Base-by-base conservation (phyloP, 2,888 invertebrate species). In the Stenodera caucasica region DNA sequence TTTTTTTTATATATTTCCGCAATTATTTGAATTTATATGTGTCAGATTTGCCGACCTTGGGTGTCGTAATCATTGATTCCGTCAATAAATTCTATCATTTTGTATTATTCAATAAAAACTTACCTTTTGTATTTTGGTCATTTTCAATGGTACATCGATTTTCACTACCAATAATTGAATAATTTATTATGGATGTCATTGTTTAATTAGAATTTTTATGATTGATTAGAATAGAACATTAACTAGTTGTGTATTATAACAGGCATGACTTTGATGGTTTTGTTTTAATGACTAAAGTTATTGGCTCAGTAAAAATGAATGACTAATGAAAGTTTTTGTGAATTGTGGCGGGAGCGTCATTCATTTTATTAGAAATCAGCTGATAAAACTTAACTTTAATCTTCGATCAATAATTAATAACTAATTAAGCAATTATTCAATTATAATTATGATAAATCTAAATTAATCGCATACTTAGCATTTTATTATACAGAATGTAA, bases 111-210 rank as follows among this genome's bases (percentile, higher is more conserved):
- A 52, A 52, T 18, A 12, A n/a, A 32, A 29, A 32, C 52, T 33
- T 2, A 18, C 33, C 52, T 21, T 15, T 15, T 23, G 30, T 52
- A 6, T 32, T 14, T 52, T 32, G 4, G n/a, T 29, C 32, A 52
- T 52, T 26, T 32, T 50, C 26, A 8, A 50, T 30, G 15, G 3
- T 26, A 26, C 26, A n/a, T 26, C 29, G 50, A n/a, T 1, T 50
- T 50, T 52, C 52, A 6, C 7, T 14, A 21, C 52, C 52, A 7
- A 52, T 52, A 23, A 52, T 14, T 14, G 52, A 52, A 52, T 52
- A 52, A 29, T 33, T 15, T 15, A 18, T 11, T 21, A 11, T 15
- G 14, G 52, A 52, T 9, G 52, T 6, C 52, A 52, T 52, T 52
- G 15, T 52, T 33, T 0, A 18, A 32, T 21, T 40, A 21, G 0